These are phyloP conservation scores for Pelodytes ibericus DNA, from an alignment of 2,797 vertebrate genomes.

Conservation along the genomic window DNA sequence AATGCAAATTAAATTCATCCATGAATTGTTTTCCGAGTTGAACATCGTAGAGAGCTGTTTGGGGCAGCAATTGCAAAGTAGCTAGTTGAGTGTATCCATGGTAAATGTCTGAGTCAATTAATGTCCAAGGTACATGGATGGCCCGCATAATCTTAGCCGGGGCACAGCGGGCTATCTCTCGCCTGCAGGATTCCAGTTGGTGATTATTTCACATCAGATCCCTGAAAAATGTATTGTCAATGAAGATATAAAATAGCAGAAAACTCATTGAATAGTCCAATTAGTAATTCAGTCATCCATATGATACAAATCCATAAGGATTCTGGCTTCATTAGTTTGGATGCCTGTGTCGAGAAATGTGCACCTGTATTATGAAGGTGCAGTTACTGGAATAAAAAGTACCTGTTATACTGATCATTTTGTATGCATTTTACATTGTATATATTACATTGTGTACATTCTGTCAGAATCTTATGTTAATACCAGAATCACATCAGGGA, in stretches of 20 bases:
- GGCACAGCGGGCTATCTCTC: background rate
- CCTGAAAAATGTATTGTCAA: constrained; percentile 21
- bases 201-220: constrained; percentile 6
- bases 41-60: constrained; percentile 4
- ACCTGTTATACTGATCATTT: background rate
- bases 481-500: too few species aligned
- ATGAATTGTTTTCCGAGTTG: constrained; percentile 8
- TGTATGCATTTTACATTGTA: background rate
- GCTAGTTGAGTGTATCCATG: background rate
- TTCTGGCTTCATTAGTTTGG: constrained; percentile 14
- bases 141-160: background rate
- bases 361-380: background rate
- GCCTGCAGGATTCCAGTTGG: background rate
- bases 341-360: background rate
- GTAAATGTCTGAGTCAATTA: background rate
- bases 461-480: too few species aligned
- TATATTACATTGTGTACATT: background rate
- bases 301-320: constrained; percentile 14
- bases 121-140: background rate
- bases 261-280: constrained; percentile 19
- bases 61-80: background rate
- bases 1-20: constrained; percentile 29
- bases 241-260: constrained; percentile 5
- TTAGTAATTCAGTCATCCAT: constrained; percentile 30
- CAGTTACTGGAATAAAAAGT: background rate